These are phyloP conservation scores for cat (Felis catus) DNA, from an alignment of 2,113 vertebrate genomes.

Conservation along the genomic window DNA sequence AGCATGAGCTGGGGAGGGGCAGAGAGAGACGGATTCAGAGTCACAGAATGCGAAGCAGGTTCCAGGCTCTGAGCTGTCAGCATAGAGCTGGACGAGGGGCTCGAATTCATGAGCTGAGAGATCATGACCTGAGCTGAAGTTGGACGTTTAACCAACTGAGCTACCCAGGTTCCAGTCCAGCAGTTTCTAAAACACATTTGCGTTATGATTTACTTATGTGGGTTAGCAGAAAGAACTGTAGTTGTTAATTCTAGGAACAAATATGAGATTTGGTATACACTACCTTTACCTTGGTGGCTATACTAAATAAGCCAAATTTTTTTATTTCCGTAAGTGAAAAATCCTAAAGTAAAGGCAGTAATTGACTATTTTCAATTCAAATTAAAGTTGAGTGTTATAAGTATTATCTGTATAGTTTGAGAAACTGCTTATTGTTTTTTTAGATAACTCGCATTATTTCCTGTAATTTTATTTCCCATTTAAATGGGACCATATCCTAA, in stretches of 20 bases:
- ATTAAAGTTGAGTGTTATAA: neutral
- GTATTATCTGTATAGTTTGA: neutral
- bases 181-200: neutral
- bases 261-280: neutral
- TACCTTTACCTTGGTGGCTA: neutral
- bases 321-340: neutral
- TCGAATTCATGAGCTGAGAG: too few relatives aligned
- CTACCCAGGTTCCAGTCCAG: neutral
- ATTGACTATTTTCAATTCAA: constrained; percentile 27
- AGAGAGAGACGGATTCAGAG: too few relatives aligned
- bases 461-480: neutral
- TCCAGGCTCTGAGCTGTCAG: too few relatives aligned
- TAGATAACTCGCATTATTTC: neutral
- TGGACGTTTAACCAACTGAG: too few relatives aligned
- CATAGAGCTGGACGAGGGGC: too few relatives aligned
- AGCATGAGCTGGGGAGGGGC: too few relatives aligned
- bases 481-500: neutral
- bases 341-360: neutral
- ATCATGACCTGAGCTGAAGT: too few relatives aligned
- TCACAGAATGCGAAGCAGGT: too few relatives aligned
- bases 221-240: neutral
- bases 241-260: neutral
- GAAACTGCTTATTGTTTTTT: neutral
- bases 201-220: constrained; percentile 1
- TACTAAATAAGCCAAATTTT: neutral